phyloP scores from a whole-genome alignment of 2,113 vertebrate genomes.

The Dasyprocta punctata region DNA sequence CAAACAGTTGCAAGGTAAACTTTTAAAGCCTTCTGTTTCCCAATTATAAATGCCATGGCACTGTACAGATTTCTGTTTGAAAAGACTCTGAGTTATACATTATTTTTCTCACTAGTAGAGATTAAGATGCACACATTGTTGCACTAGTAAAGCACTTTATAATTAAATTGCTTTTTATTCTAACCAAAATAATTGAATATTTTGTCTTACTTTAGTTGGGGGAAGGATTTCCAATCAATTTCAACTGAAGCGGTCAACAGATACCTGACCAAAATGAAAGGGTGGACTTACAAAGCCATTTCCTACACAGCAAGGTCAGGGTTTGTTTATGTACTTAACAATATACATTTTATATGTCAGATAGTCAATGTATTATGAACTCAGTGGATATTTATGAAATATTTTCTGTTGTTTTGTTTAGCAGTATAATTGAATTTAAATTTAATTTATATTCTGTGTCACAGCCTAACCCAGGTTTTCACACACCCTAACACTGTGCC shows the following conservation, averaged over 20 bases:
- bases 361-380: neutral
- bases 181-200: slow-evolving; percentile 41
- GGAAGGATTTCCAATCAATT: slow-evolving; percentile 69
- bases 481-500: neutral
- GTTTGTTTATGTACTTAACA: neutral
- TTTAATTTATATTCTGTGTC: neutral
- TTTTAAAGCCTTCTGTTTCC: neutral
- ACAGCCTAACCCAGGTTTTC: neutral
- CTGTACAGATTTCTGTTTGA: slow-evolving; percentile 17
- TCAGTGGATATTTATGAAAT: neutral
- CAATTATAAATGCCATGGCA: neutral
- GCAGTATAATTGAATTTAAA: neutral
- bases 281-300: slow-evolving; percentile 64
- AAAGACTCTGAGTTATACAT: neutral
- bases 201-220: slow-evolving; percentile 75
- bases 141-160: neutral
- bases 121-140: slow-evolving; percentile 34
- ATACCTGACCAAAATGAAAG: slow-evolving; percentile 62
- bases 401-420: neutral
- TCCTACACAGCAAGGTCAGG: slow-evolving; percentile 75
- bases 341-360: neutral
- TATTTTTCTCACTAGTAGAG: neutral
- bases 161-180: slow-evolving; percentile 41
- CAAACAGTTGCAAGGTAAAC: slow-evolving; percentile 12
- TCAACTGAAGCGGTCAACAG: slow-evolving; percentile 4